Evolutionary conservation across 1,140 invertebrate species (phyloP), one percentile per base, ranked within the genome.

Genomic region (Berghia stephanieae): DNA sequence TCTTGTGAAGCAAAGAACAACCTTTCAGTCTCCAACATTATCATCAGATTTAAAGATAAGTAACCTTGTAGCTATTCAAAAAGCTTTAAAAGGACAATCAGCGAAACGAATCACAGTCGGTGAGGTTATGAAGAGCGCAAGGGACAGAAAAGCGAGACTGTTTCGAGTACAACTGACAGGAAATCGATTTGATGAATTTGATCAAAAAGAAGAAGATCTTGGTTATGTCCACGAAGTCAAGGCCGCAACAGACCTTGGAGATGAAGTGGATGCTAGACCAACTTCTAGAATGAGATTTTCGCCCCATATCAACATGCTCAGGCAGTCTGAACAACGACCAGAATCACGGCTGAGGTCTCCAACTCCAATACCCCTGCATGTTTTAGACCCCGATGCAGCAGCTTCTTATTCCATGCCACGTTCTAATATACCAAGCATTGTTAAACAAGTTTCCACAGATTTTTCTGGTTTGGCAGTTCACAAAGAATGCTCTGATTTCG

Each of bases 41-140:
- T 78, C 76, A 2, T 63, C 68, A 2, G 76, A 78, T 42, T 42
- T 78, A 27, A 78, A 78, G 55, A 60, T 78, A 6, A 52, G 4
- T 44, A 78, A 78, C 42, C 42, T 78, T 24, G 67, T 78, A 55
- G 76, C 76, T 27, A 78, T 78, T 4, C 68, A 78, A 57, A 78
- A 78, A 70, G 40, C 76, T 8, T 57, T 78, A 40, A 24, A 66
- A 42, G 76, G 76, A 0, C 16, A 78, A 18, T 40, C 46, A 8
- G 36, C 68, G n/a, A 77, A 76, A 44, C 38, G 76, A 16, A 42
- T 78, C 36, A 71, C 76, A 38, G 76, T 78, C 13, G 52, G 69
- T 18, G 46, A 78, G 49, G 76, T 78, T n/a, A 78, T 78, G 76
- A 52, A 36, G 36, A 78, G 70, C 31, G 69, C 76, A 43, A 46